A percentile compares a stretch with the other conserved stretches of the same genome.
phyloP scores from a whole-genome alignment of 1,140 invertebrate genomes.

The Bombus superbus region DNA sequence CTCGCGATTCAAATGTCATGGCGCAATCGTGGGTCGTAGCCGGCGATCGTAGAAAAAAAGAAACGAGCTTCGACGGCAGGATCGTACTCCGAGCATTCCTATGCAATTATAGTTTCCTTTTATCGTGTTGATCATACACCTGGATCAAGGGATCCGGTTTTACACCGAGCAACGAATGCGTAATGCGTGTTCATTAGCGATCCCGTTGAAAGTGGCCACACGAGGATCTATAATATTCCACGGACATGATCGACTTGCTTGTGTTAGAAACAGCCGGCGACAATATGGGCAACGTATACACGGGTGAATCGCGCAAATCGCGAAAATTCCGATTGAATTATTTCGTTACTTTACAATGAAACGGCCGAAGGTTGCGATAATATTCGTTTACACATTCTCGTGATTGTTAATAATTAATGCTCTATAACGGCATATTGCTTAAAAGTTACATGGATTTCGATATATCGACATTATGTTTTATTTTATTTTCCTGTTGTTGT shows the following conservation, averaged over 20 bases:
- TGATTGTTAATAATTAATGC: not conserved
- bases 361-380: not conserved
- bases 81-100: slow-evolving; percentile 48
- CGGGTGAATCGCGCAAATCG: not conserved
- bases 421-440: not conserved
- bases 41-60: slow-evolving; percentile 13
- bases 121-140: slow-evolving; percentile 64
- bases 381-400: not conserved
- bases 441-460: not conserved
- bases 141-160: slow-evolving; percentile 63
- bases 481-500: too few species aligned
- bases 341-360: not conserved
- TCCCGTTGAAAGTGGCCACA: slow-evolving; percentile 56
- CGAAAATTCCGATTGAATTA: slow-evolving; percentile 26
- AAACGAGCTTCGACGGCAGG: slow-evolving; percentile 9
- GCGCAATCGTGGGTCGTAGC: slow-evolving; percentile 21
- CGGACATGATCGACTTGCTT: slow-evolving; percentile 26
- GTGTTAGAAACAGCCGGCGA: too few species aligned
- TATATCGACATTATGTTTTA: not conserved
- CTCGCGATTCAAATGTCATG: not conserved
- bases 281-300: not conserved
- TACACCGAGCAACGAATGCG: slow-evolving; percentile 36
- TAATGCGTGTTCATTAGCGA: slow-evolving; percentile 57
- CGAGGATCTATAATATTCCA: slow-evolving; percentile 53
- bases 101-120: slow-evolving; percentile 63